Base-by-base conservation (phyloP, 2,888 invertebrate genomes). In the Linnaemya vulpina region DNA sequence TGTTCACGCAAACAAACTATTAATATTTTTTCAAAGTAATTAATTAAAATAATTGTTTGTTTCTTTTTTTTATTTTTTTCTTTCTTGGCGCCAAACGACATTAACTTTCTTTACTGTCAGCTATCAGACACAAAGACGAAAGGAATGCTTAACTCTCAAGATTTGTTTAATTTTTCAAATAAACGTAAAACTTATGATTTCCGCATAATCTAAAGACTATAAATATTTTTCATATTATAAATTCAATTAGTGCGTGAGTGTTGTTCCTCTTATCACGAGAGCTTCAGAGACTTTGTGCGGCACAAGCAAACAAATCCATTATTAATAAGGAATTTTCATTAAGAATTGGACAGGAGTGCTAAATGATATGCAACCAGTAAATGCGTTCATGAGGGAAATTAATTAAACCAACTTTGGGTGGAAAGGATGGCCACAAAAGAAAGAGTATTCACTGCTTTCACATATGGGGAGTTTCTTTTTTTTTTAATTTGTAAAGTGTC, bases 1-100 rank as follows among this genome's bases (percentile, higher is more conserved):
- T 46, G n/a, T 46, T 46, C 46, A 46, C 46, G 46, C 46, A 46
- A 46, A 15, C 46, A 46, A 46, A 46, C 46, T n/a, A 46, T 46
- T 46, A 46, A n/a, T 46, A 46, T 11, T n/a, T 46, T n/a, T 46
- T 46, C n/a, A 46, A 46, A 46, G n/a, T 15, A 46, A n/a, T 46
- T 46, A 46, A 46, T 46, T 43, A 43, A 43, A 43, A 43, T 43
- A 43, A 13, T 13, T 11, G 11, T 43, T 13, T 11, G 11, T 13
- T n/a, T 15, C 5, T n/a, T 3, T 46, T 46, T 40, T 40, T 10
- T 3, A 30, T 30, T 46, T 46, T 40, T 40, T 10, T 3, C 2
- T 30, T 46, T 40, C 11, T 10, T 40, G 40, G 40, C 40, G 40
- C 40, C 40, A 46, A n/a, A 46, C n/a, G 40, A 43, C 15, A 46